These are phyloP conservation scores for Hemicentrotus pulcherrimus DNA, from an alignment of 35 echinoderm and acorn worm species.

Conservation along the genomic window DNA sequence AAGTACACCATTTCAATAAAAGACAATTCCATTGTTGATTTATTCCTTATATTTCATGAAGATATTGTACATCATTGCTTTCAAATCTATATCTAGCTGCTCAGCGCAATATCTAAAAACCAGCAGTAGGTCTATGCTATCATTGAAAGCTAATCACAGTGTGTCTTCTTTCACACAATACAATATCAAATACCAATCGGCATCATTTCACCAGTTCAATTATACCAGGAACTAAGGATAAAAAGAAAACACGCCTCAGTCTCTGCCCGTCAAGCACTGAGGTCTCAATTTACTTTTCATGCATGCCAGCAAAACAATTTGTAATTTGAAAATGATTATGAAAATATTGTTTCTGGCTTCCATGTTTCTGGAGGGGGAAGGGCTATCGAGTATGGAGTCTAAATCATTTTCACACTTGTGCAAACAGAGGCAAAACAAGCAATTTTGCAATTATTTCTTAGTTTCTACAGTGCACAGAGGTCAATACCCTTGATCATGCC, in stretches of 20 bases:
- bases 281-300: conserved; percentile 25
- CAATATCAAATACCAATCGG: background rate
- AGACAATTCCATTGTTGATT: too few species aligned
- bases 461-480: background rate
- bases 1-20: too few species aligned
- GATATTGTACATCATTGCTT: too few species aligned
- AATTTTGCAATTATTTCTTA: conserved; percentile 21
- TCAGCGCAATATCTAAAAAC: background rate
- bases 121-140: background rate
- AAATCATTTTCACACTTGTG: conserved; percentile 39
- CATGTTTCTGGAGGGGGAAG: background rate
- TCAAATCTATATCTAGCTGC: background rate
- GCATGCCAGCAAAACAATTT: conserved; percentile 30
- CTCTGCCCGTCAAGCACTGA: background rate
- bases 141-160: background rate
- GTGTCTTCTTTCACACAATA: background rate
- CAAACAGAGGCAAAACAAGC: conserved; percentile 28
- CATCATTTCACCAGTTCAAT: background rate
- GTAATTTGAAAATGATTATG: conserved; percentile 37
- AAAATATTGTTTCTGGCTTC: background rate
- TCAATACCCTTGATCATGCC: background rate
- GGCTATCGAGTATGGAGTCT: background rate
- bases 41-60: too few species aligned
- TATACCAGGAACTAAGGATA: background rate
- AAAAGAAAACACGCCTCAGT: background rate